Base-by-base conservation (phyloP, 1,140 invertebrate species). In the Drosophila repleta region DNA sequence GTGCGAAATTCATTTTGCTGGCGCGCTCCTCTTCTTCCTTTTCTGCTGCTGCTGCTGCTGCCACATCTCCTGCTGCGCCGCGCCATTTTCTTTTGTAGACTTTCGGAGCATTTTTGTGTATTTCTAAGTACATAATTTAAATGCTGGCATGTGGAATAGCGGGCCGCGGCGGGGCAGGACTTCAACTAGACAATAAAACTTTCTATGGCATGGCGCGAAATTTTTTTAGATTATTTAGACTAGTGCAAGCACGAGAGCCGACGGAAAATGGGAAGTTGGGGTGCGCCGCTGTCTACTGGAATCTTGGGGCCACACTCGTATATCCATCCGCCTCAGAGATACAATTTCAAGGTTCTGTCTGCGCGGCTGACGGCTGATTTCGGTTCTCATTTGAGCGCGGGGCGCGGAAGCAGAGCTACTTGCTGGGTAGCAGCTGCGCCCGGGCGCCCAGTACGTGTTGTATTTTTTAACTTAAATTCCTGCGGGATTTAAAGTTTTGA, bases 1-100 rank as follows among this genome's bases (percentile, higher is more conserved):
- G 90, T 91, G 90, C 90, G 90, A 91, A 91, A 91, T 91, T 91
- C 90, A 91, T 91, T 91, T 91, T 84, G 77, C 74, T 82, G 80
- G 69, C 76, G 73, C 45, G 64, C 62, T 65, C 57, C 67, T 48
- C 72, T 70, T 64, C 46, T 56, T 74, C 52, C 74, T 56, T 56
- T 15, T 32, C 55, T 46, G 45, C 64, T 53, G 53, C 65, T 37
- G 21, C 18, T 52, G 15, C 17, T 63, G 11, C 24, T 64, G 48
- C 43, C 52, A 66, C 56, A 32, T 68, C 70, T 79, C 76, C 83
- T 83, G 83, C 83, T 87, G 83, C 56, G 76, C 57, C 69, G 68
- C 77, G 79, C 83, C 75, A 83, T 76, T 88, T 87, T 87, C 79
- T 87, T 87, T 88, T 88, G 83, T 87, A 81, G 79, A 88, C 72